Conservation (phyloP, 1,140 invertebrate genomes). For the Hylaeus anthracinus region DNA sequence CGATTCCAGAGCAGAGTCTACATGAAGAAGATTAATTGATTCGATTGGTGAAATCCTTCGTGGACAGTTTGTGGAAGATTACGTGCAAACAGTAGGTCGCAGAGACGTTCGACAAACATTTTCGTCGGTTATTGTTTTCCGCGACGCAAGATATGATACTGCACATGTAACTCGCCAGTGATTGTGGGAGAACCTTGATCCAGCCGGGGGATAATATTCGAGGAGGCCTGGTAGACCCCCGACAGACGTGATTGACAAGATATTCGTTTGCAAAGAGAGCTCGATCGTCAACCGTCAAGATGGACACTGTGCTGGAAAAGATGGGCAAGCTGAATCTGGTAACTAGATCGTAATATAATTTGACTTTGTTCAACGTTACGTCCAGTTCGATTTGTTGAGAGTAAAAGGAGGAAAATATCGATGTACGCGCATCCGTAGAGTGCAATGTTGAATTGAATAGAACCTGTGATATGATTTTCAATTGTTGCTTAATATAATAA, state of each 20-base stretch:
- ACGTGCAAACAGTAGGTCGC: not conserved
- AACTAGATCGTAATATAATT: no score
- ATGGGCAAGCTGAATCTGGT: constrained; percentile 79
- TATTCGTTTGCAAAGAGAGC: constrained; percentile 4
- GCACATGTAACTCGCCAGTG: constrained; percentile 17
- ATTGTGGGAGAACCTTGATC: constrained; percentile 32
- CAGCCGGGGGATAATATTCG: not conserved
- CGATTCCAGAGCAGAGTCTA: not conserved
- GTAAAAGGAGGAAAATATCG: no score
- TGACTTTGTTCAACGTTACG: no score
- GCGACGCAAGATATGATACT: constrained; percentile 11
- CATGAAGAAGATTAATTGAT: not conserved
- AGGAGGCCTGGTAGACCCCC: not conserved
- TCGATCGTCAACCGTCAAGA: constrained; percentile 46
- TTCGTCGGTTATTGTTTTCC: not conserved
- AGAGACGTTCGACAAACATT: not conserved
- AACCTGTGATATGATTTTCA: no score
- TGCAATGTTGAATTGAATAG: no score
- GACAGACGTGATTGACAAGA: not conserved
- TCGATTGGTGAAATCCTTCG: not conserved
- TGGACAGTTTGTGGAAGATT: no score
- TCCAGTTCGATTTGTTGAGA: no score
- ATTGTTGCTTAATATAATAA: no score
- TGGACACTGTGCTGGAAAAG: constrained; percentile 79
- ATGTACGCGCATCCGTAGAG: no score